Evolutionary conservation across 2,888 invertebrate genomes (phyloP).

Genomic region (Folsomia candida): DNA sequence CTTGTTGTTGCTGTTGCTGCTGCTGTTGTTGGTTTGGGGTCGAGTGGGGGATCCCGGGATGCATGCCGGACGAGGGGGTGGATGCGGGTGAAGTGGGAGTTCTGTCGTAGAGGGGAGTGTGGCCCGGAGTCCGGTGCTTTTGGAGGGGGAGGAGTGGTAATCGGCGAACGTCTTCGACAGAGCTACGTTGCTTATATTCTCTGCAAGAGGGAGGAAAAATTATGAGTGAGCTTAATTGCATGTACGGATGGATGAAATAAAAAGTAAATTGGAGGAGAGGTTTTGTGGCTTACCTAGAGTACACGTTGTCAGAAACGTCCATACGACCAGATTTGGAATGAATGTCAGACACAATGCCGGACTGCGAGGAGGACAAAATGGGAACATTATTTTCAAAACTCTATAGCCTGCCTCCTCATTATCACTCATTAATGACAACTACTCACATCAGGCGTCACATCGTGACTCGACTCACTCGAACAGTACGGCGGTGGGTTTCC

Average conservation of each 20-base stretch:
- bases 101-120: constrained; percentile 50
- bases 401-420: constrained; percentile 27
- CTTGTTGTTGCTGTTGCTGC: background rate
- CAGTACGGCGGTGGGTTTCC: constrained; percentile 50
- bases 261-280: constrained; percentile 6
- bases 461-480: constrained; percentile 51
- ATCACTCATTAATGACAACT: no score
- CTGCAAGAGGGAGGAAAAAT: constrained; percentile 30
- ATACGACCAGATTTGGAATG: constrained; percentile 49
- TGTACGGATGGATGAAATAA: no score
- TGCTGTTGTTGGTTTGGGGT: constrained; percentile 32
- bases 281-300: constrained; percentile 44
- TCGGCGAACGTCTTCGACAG: constrained; percentile 50
- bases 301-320: constrained; percentile 50
- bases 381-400: background rate
- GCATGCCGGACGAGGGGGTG: constrained; percentile 37
- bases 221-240: no score
- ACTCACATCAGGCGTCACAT: constrained; percentile 51
- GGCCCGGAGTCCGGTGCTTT: constrained; percentile 45
- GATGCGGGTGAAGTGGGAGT: constrained; percentile 50
- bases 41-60: constrained; percentile 43
- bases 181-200: constrained; percentile 49
- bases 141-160: constrained; percentile 47
- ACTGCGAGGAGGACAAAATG: no score
- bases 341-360: constrained; percentile 50